Percentiles rank a stretch among this genome's conserved stretches.
Conservation (phyloP, 2,113 vertebrate genomes). For the Capreolus pygargus region DNA sequence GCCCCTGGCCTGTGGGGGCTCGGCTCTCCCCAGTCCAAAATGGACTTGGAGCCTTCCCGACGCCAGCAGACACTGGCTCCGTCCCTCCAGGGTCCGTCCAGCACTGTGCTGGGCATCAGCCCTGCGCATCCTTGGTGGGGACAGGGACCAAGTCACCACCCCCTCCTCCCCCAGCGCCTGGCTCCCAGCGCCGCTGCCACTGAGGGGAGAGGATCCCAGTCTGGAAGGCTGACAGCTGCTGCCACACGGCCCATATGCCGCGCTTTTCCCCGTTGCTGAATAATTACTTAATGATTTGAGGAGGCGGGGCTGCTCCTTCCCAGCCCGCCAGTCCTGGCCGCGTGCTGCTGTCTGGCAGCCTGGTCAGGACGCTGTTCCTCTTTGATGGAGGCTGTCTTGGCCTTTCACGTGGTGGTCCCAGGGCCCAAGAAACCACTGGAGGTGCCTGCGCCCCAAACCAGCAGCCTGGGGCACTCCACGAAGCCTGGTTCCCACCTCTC, state of each 20-base stretch:
- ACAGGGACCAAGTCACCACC: no score
- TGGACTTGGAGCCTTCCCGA: background rate
- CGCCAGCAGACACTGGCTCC: accelerated
- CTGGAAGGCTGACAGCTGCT: background rate
- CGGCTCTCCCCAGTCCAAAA: background rate
- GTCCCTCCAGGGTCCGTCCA: background rate
- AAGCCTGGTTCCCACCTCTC: background rate
- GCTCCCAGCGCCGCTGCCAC: background rate
- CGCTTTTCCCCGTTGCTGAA: background rate
- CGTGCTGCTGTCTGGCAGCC: background rate
- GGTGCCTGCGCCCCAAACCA: background rate
- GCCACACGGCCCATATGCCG: background rate
- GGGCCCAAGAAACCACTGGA: background rate
- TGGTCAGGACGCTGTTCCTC: background rate
- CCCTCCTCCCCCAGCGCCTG: background rate
- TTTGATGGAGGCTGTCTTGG: background rate
- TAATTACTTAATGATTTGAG: background rate
- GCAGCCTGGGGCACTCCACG: background rate
- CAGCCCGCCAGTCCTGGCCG: background rate
- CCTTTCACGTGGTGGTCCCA: background rate
- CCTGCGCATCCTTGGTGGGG: background rate
- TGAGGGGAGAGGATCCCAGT: background rate
- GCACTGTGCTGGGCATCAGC: background rate
- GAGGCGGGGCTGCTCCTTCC: background rate
- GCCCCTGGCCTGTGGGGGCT: background rate